phyloP scores from a whole-genome alignment of 1,140 invertebrate genomes.

The Drosophila mauritiana region DNA sequence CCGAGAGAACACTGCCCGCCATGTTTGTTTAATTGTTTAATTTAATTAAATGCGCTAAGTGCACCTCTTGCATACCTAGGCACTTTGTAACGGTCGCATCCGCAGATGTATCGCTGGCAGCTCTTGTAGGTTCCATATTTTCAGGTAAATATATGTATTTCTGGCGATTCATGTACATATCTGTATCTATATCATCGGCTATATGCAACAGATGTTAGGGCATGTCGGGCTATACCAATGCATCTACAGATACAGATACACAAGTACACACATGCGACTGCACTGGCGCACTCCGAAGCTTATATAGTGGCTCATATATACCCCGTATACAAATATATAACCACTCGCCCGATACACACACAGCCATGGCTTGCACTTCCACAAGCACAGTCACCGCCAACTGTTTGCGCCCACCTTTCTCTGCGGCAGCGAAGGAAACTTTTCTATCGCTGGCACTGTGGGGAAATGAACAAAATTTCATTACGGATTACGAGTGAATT shows the following conservation, averaged over 20 bases:
- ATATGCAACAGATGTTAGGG: constrained; percentile 75
- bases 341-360: constrained; percentile 11
- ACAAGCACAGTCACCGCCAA: constrained; percentile 22
- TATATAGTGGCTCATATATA: constrained; percentile 18
- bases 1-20: constrained; percentile 27
- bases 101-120: constrained; percentile 7
- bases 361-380: constrained; percentile 27
- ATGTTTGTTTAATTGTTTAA: constrained; percentile 83
- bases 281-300: constrained; percentile 12
- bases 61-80: constrained; percentile 50
- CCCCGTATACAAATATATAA: constrained; percentile 5
- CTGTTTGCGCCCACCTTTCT: constrained; percentile 10
- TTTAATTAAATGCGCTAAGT: constrained; percentile 72
- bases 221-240: constrained; percentile 35
- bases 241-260: constrained; percentile 22
- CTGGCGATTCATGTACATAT: neutral
- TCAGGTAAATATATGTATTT: constrained; percentile 11
- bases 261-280: constrained; percentile 25
- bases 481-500: constrained; percentile 18
- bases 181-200: constrained; percentile 17
- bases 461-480: constrained; percentile 24
- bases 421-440: neutral
- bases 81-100: constrained; percentile 18
- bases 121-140: constrained; percentile 17
- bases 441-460: constrained; percentile 9